These are phyloP conservation scores for Bursaphelenchus okinawaensis DNA, from an alignment of 2,888 invertebrate genomes.

Conservation along the genomic window DNA sequence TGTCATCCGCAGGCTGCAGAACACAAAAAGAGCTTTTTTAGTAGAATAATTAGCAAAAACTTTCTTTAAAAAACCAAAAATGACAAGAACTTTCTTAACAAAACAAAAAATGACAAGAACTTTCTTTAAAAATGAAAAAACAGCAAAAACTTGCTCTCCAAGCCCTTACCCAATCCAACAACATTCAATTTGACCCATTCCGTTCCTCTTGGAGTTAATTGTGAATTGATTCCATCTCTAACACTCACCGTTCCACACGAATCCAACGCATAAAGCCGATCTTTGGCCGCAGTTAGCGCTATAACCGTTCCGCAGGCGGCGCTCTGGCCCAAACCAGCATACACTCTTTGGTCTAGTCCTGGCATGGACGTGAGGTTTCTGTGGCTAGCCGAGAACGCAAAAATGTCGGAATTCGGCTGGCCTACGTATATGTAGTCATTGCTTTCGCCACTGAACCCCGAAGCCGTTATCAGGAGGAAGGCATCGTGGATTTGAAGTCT, in stretches of 20 bases:
- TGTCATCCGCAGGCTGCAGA: too few relatives aligned
- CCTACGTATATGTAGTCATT: slow-evolving; percentile 18
- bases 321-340: slow-evolving; percentile 3
- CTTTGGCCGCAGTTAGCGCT: slow-evolving; percentile 13
- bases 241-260: slow-evolving; percentile 18
- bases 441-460: slow-evolving; percentile 14
- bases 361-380: slow-evolving; percentile 29
- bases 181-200: slow-evolving; percentile 15
- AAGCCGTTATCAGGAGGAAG: slow-evolving; percentile 25
- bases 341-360: neutral
- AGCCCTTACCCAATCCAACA: neutral
- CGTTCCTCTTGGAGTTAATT: slow-evolving; percentile 13
- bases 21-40: too few relatives aligned
- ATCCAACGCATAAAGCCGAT: slow-evolving; percentile 21
- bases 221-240: slow-evolving; percentile 5
- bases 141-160: neutral
- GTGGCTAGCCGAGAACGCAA: slow-evolving; percentile 19
- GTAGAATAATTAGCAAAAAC: too few relatives aligned
- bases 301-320: slow-evolving; percentile 14
- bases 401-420: slow-evolving; percentile 24
- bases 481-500: slow-evolving; percentile 24
- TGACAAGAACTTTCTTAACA: too few relatives aligned
- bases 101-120: too few relatives aligned
- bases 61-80: too few relatives aligned
- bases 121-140: too few relatives aligned